These are phyloP conservation scores for Caenorhabditis inopinata DNA, from an alignment of 1,140 invertebrate species.

Conservation along the genomic window DNA sequence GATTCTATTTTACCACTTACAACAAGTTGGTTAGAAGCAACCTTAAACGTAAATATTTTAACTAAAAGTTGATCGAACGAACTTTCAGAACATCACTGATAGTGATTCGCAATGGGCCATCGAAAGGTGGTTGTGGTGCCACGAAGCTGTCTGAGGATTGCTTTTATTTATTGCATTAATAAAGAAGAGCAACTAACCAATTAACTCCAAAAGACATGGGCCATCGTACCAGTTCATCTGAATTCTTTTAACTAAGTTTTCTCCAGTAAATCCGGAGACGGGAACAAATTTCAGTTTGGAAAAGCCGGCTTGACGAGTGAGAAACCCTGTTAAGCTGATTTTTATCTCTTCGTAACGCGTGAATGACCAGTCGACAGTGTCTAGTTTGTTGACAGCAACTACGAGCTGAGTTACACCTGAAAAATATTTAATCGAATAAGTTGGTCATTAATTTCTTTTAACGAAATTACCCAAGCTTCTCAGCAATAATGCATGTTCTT, in stretches of 20 bases:
- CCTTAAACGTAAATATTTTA: constrained; percentile 63
- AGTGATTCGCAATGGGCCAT: constrained; percentile 85
- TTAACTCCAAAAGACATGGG: constrained; percentile 78
- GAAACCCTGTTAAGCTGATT: constrained; percentile 74
- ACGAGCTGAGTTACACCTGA: constrained; percentile 79
- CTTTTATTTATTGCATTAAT: no score
- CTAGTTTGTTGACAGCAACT: constrained; percentile 71
- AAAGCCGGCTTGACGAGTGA: constrained; percentile 71
- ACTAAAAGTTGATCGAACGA: background rate
- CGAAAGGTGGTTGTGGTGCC: constrained; percentile 76
- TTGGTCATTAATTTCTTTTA: background rate
- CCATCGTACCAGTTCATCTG: constrained; percentile 85
- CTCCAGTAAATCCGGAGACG: constrained; percentile 88
- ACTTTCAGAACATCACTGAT: constrained; percentile 89
- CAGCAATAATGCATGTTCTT: constrained; percentile 91
- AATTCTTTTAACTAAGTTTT: constrained; percentile 79
- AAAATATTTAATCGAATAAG: constrained; percentile 23
- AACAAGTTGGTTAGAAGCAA: constrained; percentile 76
- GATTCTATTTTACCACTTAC: constrained; percentile 86
- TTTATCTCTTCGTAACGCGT: constrained; percentile 83
- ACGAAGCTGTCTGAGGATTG: constrained; percentile 71
- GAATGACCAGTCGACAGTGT: constrained; percentile 69
- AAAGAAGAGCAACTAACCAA: constrained; percentile 75
- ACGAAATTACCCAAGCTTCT: constrained; percentile 77
- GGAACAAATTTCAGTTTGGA: constrained; percentile 85